Evolutionary conservation across 2,888 invertebrate genomes (phyloP).

Genomic region (Euplexia lucipara): DNA sequence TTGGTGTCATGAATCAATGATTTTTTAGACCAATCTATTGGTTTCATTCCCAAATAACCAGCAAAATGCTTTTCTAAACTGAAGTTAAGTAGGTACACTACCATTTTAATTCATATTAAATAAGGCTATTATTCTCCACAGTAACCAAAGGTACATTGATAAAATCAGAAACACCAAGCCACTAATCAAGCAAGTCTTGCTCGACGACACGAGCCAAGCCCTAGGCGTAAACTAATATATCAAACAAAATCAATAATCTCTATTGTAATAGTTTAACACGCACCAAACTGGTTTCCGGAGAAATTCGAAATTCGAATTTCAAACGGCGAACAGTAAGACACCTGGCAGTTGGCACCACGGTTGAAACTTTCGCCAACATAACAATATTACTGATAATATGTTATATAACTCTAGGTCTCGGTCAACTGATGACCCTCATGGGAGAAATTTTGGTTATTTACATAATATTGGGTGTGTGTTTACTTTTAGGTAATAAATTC

Average conservation of each 20-base stretch:
- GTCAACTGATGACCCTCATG: constrained; percentile 76
- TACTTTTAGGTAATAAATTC: constrained; percentile 39
- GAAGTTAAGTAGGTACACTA: neutral
- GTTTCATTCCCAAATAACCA: no score
- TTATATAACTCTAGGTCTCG: constrained; percentile 84
- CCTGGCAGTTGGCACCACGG: constrained; percentile 76
- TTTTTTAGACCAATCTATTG: no score
- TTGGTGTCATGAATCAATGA: no score
- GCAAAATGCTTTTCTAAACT: constrained; percentile 1
- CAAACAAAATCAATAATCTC: constrained; percentile 51
- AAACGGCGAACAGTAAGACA: constrained; percentile 70
- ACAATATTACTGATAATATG: constrained; percentile 65
- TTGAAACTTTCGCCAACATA: constrained; percentile 77
- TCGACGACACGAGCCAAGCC: constrained; percentile 35
- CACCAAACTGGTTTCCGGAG: constrained; percentile 78
- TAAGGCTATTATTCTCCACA: constrained; percentile 14
- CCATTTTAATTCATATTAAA: constrained; percentile 7
- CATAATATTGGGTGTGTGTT: constrained; percentile 63
- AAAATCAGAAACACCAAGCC: constrained; percentile 29
- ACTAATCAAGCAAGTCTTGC: neutral
- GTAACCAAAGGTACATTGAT: constrained; percentile 23
- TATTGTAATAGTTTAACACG: constrained; percentile 48
- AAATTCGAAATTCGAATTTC: constrained; percentile 77
- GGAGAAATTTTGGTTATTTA: constrained; percentile 68
- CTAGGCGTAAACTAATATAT: constrained; percentile 29